Evolutionary conservation across 2,113 vertebrate genomes (phyloP).

Genomic region (Himantopus leucocephalus): DNA sequence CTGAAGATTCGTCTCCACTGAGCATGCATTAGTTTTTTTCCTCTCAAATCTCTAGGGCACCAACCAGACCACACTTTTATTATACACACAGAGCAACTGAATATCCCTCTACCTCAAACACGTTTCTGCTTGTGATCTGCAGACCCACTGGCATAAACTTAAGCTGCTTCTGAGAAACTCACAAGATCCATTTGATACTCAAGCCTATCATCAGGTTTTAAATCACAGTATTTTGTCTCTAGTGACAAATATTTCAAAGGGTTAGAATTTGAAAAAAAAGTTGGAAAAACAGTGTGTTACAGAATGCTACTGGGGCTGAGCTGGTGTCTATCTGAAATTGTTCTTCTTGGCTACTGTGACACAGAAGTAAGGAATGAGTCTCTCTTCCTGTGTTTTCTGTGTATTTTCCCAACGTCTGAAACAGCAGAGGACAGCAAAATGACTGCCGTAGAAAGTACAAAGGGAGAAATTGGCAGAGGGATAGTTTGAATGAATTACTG

Average conservation of each 20-base stretch:
- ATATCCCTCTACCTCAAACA: neutral
- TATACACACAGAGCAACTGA: neutral
- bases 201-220: neutral
- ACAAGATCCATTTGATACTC: neutral
- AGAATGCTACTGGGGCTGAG: neutral
- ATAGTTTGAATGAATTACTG: slow-evolving; percentile 10
- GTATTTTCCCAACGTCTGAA: neutral
- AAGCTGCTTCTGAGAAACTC: neutral
- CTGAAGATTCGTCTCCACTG: neutral
- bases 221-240: neutral
- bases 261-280: neutral
- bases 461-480: neutral
- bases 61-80: neutral
- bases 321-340: neutral
- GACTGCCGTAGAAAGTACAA: neutral
- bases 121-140: neutral
- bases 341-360: neutral
- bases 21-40: neutral
- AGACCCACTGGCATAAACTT: neutral
- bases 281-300: neutral
- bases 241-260: neutral
- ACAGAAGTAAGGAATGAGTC: neutral
- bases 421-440: neutral
- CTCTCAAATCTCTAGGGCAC: neutral
- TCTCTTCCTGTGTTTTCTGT: neutral